phyloP scores from a whole-genome alignment of 2,797 vertebrate species.

The Chiropotes sagulatus region DNA sequence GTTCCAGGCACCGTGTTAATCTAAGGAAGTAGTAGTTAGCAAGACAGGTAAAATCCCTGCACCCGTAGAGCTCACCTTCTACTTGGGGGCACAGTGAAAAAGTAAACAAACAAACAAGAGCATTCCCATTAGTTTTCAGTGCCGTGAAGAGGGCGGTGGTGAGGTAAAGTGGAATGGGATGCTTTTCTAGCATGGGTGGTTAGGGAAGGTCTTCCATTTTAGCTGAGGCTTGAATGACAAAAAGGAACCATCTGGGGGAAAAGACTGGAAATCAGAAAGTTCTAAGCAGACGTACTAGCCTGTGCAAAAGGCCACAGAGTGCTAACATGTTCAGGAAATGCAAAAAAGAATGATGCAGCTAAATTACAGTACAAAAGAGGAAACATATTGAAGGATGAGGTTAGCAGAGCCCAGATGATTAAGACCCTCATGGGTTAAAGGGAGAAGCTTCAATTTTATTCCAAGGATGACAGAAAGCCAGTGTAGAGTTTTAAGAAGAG shows the following conservation, averaged over 20 bases:
- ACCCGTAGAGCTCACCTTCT: background rate
- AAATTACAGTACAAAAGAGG: background rate
- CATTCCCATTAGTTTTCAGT: background rate
- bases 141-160: fast-evolving
- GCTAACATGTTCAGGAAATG: background rate
- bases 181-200: too few species aligned
- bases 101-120: fast-evolving
- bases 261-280: background rate
- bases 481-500: background rate
- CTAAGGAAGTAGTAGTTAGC: background rate
- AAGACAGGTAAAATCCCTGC: too few species aligned
- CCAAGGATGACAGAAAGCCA: background rate
- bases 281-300: background rate
- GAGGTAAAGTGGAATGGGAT: background rate
- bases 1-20: background rate
- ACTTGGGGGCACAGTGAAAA: fast-evolving
- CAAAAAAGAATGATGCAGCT: fast-evolving
- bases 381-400: background rate
- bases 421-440: background rate
- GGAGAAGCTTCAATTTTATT: background rate
- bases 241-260: background rate
- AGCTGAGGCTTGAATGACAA: background rate
- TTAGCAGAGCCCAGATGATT: background rate
- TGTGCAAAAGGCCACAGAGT: too few species aligned
- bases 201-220: background rate